A percentile compares a stretch with the other conserved stretches of the same genome.
phyloP scores from a whole-genome alignment of 1,140 invertebrate genomes.

The Pogonognathellus flavescens region DNA sequence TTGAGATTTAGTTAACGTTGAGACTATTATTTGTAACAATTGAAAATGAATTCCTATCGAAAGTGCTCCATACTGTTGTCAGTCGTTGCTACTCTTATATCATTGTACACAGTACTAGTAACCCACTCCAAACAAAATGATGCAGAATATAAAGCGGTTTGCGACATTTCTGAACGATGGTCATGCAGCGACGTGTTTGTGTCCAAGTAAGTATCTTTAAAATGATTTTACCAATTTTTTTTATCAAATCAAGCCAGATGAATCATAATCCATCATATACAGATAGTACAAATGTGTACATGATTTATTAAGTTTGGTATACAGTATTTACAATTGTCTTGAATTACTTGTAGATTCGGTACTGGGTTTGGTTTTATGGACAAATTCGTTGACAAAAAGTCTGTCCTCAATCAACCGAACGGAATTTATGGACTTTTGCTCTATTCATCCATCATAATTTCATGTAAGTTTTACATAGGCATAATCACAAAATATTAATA shows the following conservation, averaged over 20 bases:
- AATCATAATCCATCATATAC: no score
- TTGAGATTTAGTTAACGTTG: no score
- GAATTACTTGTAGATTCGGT: not conserved
- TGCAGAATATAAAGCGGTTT: slow-evolving; percentile 2
- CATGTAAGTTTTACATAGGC: not conserved
- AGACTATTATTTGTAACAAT: no score
- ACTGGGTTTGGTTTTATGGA: slow-evolving; percentile 35
- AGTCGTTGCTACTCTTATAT: not conserved
- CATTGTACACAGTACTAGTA: slow-evolving; percentile 4
- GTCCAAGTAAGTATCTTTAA: slow-evolving; percentile 20
- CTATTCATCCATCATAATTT: not conserved
- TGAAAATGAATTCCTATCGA: slow-evolving; percentile 18
- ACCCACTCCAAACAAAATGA: not conserved
- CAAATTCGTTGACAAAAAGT: slow-evolving; percentile 13
- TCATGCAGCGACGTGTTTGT: not conserved
- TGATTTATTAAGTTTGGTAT: no score
- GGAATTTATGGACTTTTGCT: slow-evolving; percentile 22
- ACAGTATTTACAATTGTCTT: slow-evolving; percentile 10
- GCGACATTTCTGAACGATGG: slow-evolving; percentile 13
- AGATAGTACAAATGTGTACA: not conserved
- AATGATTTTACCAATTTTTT: not conserved
- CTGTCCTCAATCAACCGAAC: slow-evolving; percentile 10
- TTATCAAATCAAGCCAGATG: no score
- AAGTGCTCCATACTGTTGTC: slow-evolving; percentile 18
- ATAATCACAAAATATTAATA: not conserved